Percentiles rank a stretch among this genome's conserved stretches.
These are phyloP conservation scores for Ferrisia virgata DNA, from an alignment of 2,888 invertebrate species.

Conservation along the genomic window DNA sequence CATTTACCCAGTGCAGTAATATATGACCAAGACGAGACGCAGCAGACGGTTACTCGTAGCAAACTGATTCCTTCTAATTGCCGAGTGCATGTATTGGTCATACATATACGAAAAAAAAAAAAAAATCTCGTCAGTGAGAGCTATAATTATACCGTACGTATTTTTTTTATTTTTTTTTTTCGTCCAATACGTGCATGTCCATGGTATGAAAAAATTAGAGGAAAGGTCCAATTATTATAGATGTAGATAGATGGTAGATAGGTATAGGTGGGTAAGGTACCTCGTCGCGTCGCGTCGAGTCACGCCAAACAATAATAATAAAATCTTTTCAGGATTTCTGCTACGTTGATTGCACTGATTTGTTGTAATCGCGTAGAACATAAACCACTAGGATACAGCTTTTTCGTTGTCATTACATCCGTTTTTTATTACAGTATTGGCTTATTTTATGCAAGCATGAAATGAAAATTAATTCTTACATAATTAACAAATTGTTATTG, in stretches of 20 bases:
- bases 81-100: background rate
- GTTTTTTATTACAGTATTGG: background rate
- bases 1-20: background rate
- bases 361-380: background rate
- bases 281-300: too few species aligned
- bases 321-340: slow-evolving; percentile 23
- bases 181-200: background rate
- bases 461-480: slow-evolving; percentile 22
- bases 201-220: background rate
- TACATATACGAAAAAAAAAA: background rate
- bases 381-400: background rate
- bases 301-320: background rate
- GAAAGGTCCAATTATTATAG: slow-evolving; percentile 22
- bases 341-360: slow-evolving; percentile 24
- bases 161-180: background rate
- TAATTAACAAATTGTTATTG: slow-evolving; percentile 32
- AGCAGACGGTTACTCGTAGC: background rate
- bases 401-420: slow-evolving; percentile 14
- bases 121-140: slow-evolving; percentile 1
- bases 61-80: background rate
- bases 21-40: background rate
- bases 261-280: too few species aligned
- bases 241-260: too few species aligned
- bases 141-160: slow-evolving; percentile 20
- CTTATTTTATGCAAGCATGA: background rate